A percentile compares a stretch with the other conserved stretches of the same genome.
phyloP scores from a whole-genome alignment of 30 jellyfish, hydroid and myxozoan species.

The Sanderia malayensis region DNA sequence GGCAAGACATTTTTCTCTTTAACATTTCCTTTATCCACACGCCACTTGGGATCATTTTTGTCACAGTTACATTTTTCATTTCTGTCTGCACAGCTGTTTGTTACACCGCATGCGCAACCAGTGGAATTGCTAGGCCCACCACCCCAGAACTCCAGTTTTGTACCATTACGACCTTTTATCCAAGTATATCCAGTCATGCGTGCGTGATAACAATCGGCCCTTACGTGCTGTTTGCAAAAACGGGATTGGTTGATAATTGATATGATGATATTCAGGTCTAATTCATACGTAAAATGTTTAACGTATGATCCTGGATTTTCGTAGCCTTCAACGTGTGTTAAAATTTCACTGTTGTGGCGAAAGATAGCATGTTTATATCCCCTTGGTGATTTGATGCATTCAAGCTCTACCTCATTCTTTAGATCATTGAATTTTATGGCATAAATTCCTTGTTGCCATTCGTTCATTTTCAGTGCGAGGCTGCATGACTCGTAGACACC shows the following conservation, averaged over 20 bases:
- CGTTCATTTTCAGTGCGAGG: background rate
- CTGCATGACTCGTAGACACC: slow-evolving; percentile 3
- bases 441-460: background rate
- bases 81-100: background rate
- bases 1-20: slow-evolving; percentile 8
- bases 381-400: background rate
- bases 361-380: background rate
- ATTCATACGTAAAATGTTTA: background rate
- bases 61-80: slow-evolving; percentile 9
- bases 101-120: slow-evolving; percentile 24
- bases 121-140: slow-evolving; percentile 28
- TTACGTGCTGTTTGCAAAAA: slow-evolving; percentile 23
- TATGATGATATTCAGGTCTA: background rate
- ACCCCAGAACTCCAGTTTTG: slow-evolving; percentile 4
- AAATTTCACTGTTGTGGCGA: slow-evolving; percentile 13
- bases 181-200: background rate
- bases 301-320: slow-evolving; percentile 6
- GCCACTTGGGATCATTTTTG: slow-evolving; percentile 14
- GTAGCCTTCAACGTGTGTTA: background rate
- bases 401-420: background rate
- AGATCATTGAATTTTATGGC: background rate
- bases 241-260: background rate
- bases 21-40: slow-evolving; percentile 13
- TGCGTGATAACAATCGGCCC: slow-evolving; percentile 8
- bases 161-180: slow-evolving; percentile 3